Evolutionary conservation across 30 jellyfish, hydroid and myxozoan genomes (phyloP), one percentile per base, ranked within the genome.

Genomic region (Pseudorhiza aurosa): DNA sequence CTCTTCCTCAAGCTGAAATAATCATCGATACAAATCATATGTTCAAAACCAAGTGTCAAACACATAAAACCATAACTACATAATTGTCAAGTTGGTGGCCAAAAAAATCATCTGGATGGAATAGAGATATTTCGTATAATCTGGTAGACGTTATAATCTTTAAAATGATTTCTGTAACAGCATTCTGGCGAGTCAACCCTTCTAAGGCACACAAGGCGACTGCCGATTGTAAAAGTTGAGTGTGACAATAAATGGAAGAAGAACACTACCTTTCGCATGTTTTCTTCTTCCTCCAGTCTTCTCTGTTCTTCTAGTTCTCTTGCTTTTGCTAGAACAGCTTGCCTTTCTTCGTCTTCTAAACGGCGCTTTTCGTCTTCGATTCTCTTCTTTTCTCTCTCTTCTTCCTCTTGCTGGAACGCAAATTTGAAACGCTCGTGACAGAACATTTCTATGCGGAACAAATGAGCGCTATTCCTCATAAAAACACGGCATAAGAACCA

Each of bases 321-420:
- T 26, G 83, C 85, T 56, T 71, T 91, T 21, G 98, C 96, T 45
- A 91, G 47, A 15, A 89, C 99, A 53, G 95, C 90, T 28, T 37
- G 91, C 46, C 97, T 59, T 56, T 93, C 95, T 59, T 74, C 96
- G 51, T 93, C 99, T 24, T 85, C 99, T 45, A 64, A 42, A 25
- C 85, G 80, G 29, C 99, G 97, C 81, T 77, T 73, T 22, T 87
- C 98, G 44, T 86, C 99, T 81, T 93, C 99, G 4, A 68, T 93
- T 59, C 77, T 94, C 36, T 84, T 55, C 60, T 83, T 76, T 42
- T 68, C 53, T 11, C 96, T 25, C 40, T 87, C 99, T 64, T 93
- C 99, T 62, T 86, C 99, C 53, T 86, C 97, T 58, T 71, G 93
- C 96, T 93, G 35, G 50, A 22, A 5, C 22, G 30, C 0, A 55